These are phyloP conservation scores for Pelvicachromis taeniatus DNA, from an alignment of 2,113 vertebrate species.

Conservation along the genomic window DNA sequence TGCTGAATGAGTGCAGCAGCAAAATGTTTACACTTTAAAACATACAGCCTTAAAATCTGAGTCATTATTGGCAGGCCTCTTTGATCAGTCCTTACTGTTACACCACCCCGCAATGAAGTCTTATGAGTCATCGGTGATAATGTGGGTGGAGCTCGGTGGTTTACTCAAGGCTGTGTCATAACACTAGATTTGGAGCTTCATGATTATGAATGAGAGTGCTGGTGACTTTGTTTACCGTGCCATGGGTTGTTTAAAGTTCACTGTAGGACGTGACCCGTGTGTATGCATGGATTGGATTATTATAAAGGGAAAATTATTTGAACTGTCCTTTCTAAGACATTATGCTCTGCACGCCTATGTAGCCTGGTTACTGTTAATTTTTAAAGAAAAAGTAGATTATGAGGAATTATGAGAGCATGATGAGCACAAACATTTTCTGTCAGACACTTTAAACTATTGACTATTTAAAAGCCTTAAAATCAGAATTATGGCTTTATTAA, in stretches of 20 bases:
- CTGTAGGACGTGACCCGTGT: conserved; percentile 18
- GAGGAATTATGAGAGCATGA: not conserved
- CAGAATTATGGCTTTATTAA: not conserved
- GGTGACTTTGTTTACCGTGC: conserved; percentile 48
- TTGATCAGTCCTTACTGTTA: conserved; percentile 47
- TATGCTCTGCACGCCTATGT: not conserved
- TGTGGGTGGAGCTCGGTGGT: conserved; percentile 41
- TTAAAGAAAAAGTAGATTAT: not conserved
- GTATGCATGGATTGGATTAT: not conserved
- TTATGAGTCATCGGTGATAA: conserved; percentile 57
- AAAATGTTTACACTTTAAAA: not conserved
- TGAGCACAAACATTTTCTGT: not conserved
- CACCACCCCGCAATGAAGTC: conserved; percentile 28
- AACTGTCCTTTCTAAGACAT: not conserved
- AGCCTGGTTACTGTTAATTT: not conserved
- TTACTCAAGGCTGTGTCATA: conserved; percentile 66
- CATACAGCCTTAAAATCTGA: not conserved
- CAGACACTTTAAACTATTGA: not conserved
- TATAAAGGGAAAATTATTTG: not conserved
- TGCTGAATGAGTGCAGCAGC: not conserved
- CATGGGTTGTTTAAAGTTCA: conserved; percentile 41
- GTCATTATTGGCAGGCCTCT: not conserved
- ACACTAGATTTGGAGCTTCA: conserved; percentile 38
- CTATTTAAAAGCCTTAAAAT: not conserved
- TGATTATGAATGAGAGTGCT: conserved; percentile 55